These are phyloP conservation scores for Telmatochromis brachygnathus DNA, from an alignment of 2,113 vertebrate genomes.

Conservation along the genomic window DNA sequence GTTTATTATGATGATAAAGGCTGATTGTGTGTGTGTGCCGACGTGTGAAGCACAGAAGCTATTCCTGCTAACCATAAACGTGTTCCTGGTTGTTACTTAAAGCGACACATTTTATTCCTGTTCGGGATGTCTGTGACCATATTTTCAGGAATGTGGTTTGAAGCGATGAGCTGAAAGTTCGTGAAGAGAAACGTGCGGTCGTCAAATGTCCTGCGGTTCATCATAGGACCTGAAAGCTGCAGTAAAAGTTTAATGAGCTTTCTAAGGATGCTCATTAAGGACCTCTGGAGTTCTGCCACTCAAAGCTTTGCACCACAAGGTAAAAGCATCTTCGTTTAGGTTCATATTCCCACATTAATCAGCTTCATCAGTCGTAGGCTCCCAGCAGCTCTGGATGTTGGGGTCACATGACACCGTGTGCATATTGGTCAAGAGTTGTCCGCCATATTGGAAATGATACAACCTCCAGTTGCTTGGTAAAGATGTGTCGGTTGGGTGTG, in stretches of 20 bases:
- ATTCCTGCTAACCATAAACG: neutral
- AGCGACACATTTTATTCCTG: neutral
- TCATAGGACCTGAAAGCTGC: neutral
- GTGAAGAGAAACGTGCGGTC: neutral
- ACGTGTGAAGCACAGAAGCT: neutral
- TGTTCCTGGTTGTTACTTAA: neutral
- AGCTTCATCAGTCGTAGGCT: neutral
- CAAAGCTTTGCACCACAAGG: neutral
- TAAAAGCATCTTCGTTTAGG: neutral
- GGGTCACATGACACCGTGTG: neutral
- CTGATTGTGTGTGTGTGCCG: neutral
- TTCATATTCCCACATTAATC: neutral
- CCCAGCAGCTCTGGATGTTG: neutral
- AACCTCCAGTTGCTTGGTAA: neutral
- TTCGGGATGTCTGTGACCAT: neutral
- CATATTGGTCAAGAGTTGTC: neutral
- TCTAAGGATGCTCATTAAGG: neutral
- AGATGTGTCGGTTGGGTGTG: neutral
- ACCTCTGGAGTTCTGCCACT: neutral
- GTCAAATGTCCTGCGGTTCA: neutral
- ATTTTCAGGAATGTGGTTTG: neutral
- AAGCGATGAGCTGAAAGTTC: neutral
- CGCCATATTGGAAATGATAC: rapidly evolving
- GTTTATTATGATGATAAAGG: neutral
- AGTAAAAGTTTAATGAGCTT: neutral